Conservation (phyloP, 1,140 invertebrate species). For the Scaptomyza montana region DNA sequence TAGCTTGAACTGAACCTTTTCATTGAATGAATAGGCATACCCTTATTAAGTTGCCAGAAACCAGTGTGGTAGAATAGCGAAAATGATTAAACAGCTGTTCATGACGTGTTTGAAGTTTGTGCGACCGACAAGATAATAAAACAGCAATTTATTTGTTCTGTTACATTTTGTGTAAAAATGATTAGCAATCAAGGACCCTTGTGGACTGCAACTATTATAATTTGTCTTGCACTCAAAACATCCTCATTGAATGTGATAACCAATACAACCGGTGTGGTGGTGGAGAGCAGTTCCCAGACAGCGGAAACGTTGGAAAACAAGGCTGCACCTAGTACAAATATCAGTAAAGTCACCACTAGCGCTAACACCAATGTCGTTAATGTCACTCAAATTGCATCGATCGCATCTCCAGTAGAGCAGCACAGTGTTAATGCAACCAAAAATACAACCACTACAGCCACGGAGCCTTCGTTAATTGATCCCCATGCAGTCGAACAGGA, state of each 20-base stretch:
- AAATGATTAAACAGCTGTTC: constrained; percentile 38
- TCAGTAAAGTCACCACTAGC: not conserved
- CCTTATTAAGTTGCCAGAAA: not conserved
- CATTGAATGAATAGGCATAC: constrained; percentile 37
- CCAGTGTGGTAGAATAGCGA: constrained; percentile 35
- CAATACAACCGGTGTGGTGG: not conserved
- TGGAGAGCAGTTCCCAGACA: not conserved
- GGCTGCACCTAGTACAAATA: constrained; percentile 7
- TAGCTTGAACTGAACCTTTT: constrained; percentile 1
- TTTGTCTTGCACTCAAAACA: constrained; percentile 3
- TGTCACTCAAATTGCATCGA: not conserved
- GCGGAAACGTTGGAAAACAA: constrained; percentile 1
- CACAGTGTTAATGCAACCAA: constrained; percentile 19
- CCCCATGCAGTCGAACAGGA: constrained; percentile 96
- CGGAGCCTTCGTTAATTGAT: constrained; percentile 84
- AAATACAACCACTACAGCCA: constrained; percentile 51
- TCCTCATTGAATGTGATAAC: constrained; percentile 5
- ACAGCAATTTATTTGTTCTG: not conserved
- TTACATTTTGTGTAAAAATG: constrained; percentile 13
- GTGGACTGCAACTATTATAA: constrained; percentile 17
- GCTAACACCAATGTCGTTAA: not conserved
- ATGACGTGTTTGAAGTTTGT: constrained; percentile 41
- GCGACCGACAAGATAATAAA: constrained; percentile 6
- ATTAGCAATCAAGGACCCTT: not conserved
- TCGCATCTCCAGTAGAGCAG: not conserved